Evolutionary conservation across 2,113 vertebrate genomes (phyloP), one percentile per base, ranked within the genome.

Genomic region (Tachysurus vachellii): DNA sequence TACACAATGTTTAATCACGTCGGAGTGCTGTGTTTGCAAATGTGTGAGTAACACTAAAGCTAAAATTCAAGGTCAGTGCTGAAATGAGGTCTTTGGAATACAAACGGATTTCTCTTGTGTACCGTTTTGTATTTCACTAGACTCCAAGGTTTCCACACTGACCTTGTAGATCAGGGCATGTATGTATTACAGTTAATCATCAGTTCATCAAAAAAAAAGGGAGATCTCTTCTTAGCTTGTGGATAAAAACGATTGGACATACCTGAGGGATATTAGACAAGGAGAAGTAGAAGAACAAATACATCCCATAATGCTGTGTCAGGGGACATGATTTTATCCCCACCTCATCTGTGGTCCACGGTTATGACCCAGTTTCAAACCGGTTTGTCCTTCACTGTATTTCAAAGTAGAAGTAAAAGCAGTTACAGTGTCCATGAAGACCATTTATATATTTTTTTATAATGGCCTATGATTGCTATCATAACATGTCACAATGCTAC

Each of bases 141-240:
- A 80, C 66, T 26, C n/a, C 19, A 54, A 54, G 44, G 71, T 85
- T 85, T 79, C 10, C 44, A 59, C 61, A 44, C 61, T 80, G 76
- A 86, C 61, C 62, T 86, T 86, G 59, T 47, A 66, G 47, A 64
- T 36, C 44, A 76, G 31, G 28, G 31, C 53, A 68, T 86, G 85
- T 44, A 80, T 86, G 68, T 42, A n/a, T n/a, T n/a, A n/a, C 19
- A 54, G 47, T 79, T 80, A 86, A 86, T 80, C 84, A 86, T 36
- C 59, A 80, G 56, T 68, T 86, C 3, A 57, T 68, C 23, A 80
- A 80, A 68, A 77, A 54, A 44, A 36, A 36, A 57, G 42, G 44
- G 73, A n/a, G 23, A 50, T 42, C 28, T 59, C 19, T 59, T 59
- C 50, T 61, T 17, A 62, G 42, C n/a, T 76, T 1, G 19, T 53